Conservation (phyloP, 2,888 invertebrate species). For the Thalpophila matura region DNA sequence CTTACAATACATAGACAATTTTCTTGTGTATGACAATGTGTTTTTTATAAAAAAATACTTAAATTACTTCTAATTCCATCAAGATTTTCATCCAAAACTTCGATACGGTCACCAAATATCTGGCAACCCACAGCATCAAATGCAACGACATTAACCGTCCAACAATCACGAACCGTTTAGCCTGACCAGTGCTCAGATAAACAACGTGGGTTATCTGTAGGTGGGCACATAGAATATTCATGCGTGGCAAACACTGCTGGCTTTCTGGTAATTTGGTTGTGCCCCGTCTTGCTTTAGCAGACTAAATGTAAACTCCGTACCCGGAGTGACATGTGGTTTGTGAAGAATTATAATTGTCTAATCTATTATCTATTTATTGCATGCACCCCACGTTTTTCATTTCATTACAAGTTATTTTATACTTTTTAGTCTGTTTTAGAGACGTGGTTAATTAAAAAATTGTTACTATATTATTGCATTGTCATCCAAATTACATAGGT, state of each 20-base stretch:
- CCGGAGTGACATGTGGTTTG: constrained; percentile 28
- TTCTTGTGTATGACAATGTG: too few species aligned
- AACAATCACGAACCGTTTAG: constrained; percentile 65
- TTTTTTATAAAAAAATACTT: too few species aligned
- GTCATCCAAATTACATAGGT: too few species aligned
- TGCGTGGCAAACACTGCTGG: constrained; percentile 52
- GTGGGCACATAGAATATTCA: constrained; percentile 75
- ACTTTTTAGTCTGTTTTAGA: too few species aligned
- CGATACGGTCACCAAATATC: too few species aligned
- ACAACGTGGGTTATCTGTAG: constrained; percentile 73
- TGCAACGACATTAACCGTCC: constrained; percentile 35
- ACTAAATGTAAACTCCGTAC: constrained; percentile 5
- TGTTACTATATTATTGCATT: too few species aligned
- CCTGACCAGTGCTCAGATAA: constrained; percentile 68
- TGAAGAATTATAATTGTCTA: neutral
- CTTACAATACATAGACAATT: too few species aligned
- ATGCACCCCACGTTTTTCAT: too few species aligned
- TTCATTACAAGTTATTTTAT: too few species aligned
- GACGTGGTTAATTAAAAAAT: neutral
- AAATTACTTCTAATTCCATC: too few species aligned
- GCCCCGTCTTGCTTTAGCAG: constrained; percentile 41
- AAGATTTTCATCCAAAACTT: too few species aligned
- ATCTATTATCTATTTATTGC: too few species aligned
- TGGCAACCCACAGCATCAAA: constrained; percentile 38
- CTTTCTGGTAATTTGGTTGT: constrained; percentile 59